Percentiles rank a stretch among this genome's conserved stretches.
phyloP scores from a whole-genome alignment of 2,113 vertebrate species.

The Alces alces region DNA sequence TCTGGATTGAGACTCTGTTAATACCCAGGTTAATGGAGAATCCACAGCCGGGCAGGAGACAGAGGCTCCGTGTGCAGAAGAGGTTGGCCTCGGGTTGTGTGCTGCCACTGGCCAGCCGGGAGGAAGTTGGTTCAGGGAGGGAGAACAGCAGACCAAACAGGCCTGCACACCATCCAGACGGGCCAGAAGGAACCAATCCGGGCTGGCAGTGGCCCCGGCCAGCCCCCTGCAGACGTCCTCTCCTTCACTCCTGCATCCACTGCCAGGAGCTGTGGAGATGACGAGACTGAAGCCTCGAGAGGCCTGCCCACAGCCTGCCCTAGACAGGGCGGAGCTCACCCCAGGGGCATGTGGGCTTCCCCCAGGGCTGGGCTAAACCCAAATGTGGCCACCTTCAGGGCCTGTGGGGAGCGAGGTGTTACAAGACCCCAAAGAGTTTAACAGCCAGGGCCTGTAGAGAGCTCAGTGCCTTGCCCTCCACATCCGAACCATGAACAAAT shows the following conservation, averaged over 20 bases:
- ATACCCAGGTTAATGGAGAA: background rate
- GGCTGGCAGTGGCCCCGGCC: fast-evolving
- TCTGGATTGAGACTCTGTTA: background rate
- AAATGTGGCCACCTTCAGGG: background rate
- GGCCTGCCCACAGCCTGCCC: background rate
- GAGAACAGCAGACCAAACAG: background rate
- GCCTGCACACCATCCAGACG: background rate
- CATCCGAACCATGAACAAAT: background rate
- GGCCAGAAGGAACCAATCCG: background rate
- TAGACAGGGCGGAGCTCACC: background rate
- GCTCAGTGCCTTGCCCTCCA: background rate
- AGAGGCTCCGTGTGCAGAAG: background rate
- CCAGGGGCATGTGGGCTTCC: background rate
- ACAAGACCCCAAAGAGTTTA: background rate
- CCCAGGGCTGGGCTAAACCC: background rate
- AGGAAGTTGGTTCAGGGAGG: background rate
- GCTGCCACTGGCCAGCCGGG: background rate
- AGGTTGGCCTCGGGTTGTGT: background rate
- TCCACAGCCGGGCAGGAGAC: background rate
- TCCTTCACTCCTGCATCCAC: background rate
- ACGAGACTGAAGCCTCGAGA: background rate
- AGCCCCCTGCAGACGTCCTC: background rate
- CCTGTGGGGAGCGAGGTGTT: background rate
- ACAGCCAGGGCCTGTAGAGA: background rate
- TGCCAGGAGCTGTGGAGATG: background rate